Evolutionary conservation across 2,888 invertebrate genomes (phyloP), one percentile per base, ranked within the genome.

Genomic region (Scaptomyza flava): DNA sequence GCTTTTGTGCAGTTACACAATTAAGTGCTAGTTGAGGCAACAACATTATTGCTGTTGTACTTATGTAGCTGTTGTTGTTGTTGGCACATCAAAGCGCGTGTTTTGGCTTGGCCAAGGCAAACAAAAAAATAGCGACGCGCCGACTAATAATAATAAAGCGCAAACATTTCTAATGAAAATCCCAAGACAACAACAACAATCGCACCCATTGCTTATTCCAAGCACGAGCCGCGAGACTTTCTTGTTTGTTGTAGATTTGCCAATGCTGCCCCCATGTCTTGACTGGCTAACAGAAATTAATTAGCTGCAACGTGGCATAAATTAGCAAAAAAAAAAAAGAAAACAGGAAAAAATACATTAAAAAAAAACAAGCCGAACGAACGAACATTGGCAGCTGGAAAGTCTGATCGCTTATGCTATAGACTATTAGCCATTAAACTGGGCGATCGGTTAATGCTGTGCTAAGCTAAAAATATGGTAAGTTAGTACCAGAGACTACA

Each of bases 131-230:
- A 73, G 77, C 77, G 69, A 64, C 68, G 61, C 58, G 57, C 57
- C 59, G 72, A 77, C 77, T 80, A 77, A 27, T 27, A 27, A 27
- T 27, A 77, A 65, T 67, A 77, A 72, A 77, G 68, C 77, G 77
- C 77, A 83, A 81, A 86, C 77, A 88, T 83, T 83, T 88, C 84
- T 83, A 81, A 81, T 86, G 89, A 83, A 86, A 81, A 88, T 50
- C 62, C 64, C 12, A 58, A 59, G 27, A 50, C 62, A 71, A 12
- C 45, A 53, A 30, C 68, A 63, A 30, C 38, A 42, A 62, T 34
- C 41, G 41, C 56, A 60, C 43, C 52, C 53, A 86, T 81, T 89
- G 69, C 23, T 53, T 58, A 81, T 81, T 80, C 81, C 62, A 68
- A 38, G 68, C 81, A 81, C 81, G 81, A 81, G 69, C 23, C 45